Base-by-base conservation (phyloP, 1,140 invertebrate species). In the Drosophila erecta region DNA sequence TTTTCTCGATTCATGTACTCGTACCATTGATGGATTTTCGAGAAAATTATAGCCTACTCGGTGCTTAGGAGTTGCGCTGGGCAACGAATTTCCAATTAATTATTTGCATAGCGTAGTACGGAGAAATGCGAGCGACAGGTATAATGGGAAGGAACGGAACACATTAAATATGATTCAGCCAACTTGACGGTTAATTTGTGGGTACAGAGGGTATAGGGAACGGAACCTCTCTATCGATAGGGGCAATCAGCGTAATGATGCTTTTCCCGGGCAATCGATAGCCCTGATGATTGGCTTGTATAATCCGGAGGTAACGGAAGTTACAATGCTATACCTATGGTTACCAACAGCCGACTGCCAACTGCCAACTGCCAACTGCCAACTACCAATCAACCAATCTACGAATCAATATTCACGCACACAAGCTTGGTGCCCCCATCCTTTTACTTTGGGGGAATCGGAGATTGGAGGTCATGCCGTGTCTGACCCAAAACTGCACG, bases 401-500 rank as follows among this genome's bases (percentile, higher is more conserved):
- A 53, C 22, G 58, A 67, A 67, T 67, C 62, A 67, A 67, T 67
- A 65, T 65, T 33, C 64, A 65, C 64, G 27, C 59, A 65, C 58
- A 66, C 59, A 14, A 5, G 24, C 59, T 2, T 41, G 15, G 12
- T 51, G 43, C 14, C 64, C 44, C 46, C 44, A n/a, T 15, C 5
- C 17, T 33, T 53, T 7, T 11, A 0, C 15, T 20, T 17, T 24
- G 49, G 14, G 14, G 41, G 65, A 57, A 35, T 24, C 33, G 40
- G 60, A 62, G 30, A 51, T 46, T 70, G 65, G 67, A 70, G 67
- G 67, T 71, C 65, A 70, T 57, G 20, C 65, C 67, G 67, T 71
- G 67, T 70, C 67, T 71, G 67, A 71, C 67, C 67, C 67, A 71
- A 71, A 71, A 71, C 64, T 71, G 67, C 64, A 71, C 65, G 67